Base-by-base conservation (phyloP, 2,113 vertebrate genomes). In the Onychostruthus taczanowskii region DNA sequence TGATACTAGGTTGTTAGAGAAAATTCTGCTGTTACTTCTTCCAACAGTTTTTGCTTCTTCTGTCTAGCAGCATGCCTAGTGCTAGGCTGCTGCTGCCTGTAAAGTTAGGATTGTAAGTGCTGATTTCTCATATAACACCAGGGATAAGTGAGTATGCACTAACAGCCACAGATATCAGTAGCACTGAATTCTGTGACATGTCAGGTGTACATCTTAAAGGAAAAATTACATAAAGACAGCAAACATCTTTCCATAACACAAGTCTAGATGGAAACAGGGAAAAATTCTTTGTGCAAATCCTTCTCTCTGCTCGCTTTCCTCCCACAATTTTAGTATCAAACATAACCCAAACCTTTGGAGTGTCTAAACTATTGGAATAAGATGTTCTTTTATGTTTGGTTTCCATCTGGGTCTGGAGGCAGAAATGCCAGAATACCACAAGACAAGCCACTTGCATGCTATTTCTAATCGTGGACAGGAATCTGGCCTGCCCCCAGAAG, bases 351-450 rank as follows among this genome's bases (percentile, higher is more conserved):
- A 72, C 37, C 23, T 73, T 89, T 79, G 53, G 74, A 87, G 49
- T 14, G 3, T 46, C 50, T 83, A 31, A 89, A 69, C 74, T 91
- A 20, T 72, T 95, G 84, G 63, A 91, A 85, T 62, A 82, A 87
- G 55, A 85, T 89, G 55, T 85, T 85, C 9, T 91, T 85, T 87
- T 30, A n/a, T 66, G 72, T 83, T 83, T 94, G 84, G 47, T 88
- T 95, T 95, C 67, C 90, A 84, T 90, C 79, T 91, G 63, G 17
- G 13, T 88, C 67, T 91, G 68, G 68, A 91, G 67, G 24, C 79
- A 91, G 52, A 92, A 93, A 74, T 86, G 52, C 85, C 56, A 50
- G 69, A 85, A 88, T 76, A 91, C 92, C 87, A 93, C 84, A 93
- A 80, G 72, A 85, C 64, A 94, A 93, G 79, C 17, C 30, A 90